Conservation (phyloP, 2,797 vertebrate genomes). For the Pseudochaenichthys georgianus region DNA sequence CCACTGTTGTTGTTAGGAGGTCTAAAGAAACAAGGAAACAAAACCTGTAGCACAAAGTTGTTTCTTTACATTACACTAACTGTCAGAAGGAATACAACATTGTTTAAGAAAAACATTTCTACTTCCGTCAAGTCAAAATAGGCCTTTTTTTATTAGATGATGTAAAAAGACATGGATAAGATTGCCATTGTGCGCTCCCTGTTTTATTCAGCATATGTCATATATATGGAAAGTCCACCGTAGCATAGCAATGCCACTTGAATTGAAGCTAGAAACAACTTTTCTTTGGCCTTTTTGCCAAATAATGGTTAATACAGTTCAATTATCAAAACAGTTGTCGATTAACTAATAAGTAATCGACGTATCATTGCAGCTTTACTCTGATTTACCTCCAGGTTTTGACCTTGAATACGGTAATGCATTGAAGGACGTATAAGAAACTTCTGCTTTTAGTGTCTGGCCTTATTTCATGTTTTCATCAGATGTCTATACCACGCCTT, state of each 20-base stretch:
- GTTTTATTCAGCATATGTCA: no score
- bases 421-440: constrained; percentile 6
- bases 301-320: no score
- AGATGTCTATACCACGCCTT: constrained; percentile 1
- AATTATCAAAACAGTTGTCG: neutral
- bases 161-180: neutral
- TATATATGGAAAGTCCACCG: neutral
- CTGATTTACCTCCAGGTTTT: neutral
- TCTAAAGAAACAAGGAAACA: no score
- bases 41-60: no score
- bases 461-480: constrained; percentile 18
- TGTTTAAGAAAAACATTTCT: no score
- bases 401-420: neutral
- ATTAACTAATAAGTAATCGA: neutral
- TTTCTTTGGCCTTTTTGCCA: neutral
- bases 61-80: no score
- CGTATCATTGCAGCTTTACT: neutral
- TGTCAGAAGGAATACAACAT: no score
- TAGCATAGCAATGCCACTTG: neutral
- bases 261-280: neutral
- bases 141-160: no score
- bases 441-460: neutral
- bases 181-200: neutral
- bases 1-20: no score
- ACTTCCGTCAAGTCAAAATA: neutral